These are phyloP conservation scores for Pseudomyrmex dendroicus DNA, from an alignment of 1,140 invertebrate genomes.

Conservation along the genomic window DNA sequence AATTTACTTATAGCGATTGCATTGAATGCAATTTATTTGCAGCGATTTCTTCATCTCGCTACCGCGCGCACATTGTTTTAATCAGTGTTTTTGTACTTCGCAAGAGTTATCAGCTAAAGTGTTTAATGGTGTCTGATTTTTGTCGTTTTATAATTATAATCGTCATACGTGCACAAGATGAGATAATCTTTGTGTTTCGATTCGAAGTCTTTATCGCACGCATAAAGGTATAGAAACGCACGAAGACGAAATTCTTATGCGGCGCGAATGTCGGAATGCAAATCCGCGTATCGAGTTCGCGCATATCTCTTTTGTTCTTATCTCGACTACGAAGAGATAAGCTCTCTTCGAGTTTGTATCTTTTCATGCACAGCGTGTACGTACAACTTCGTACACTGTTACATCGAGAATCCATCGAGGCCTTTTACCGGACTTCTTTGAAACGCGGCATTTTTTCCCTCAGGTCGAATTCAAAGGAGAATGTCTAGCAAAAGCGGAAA, in stretches of 20 bases:
- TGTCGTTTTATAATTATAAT: too few species aligned
- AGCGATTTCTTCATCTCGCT: too few species aligned
- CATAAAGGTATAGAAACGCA: background rate
- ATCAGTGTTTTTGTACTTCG: too few species aligned
- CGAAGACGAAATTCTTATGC: too few species aligned
- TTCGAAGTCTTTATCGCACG: too few species aligned
- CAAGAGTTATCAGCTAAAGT: too few species aligned
- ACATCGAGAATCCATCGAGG: constrained; percentile 48
- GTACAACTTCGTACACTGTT: constrained; percentile 46
- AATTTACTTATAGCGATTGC: too few species aligned
- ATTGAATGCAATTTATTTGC: too few species aligned
- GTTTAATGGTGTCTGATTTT: too few species aligned
- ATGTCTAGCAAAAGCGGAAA: constrained; percentile 20
- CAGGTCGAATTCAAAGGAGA: constrained; percentile 43
- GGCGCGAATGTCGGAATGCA: background rate
- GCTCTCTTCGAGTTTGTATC: constrained; percentile 33
- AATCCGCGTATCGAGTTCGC: constrained; percentile 11
- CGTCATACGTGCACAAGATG: too few species aligned
- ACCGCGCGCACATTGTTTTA: too few species aligned
- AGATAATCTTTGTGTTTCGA: too few species aligned
- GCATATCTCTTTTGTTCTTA: background rate
- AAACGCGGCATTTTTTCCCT: background rate
- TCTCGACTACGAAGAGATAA: constrained; percentile 21
- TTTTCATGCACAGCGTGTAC: background rate
- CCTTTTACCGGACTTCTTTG: constrained; percentile 36